Conservation (phyloP, 2,888 invertebrate species). For the Pedicia rivosa region DNA sequence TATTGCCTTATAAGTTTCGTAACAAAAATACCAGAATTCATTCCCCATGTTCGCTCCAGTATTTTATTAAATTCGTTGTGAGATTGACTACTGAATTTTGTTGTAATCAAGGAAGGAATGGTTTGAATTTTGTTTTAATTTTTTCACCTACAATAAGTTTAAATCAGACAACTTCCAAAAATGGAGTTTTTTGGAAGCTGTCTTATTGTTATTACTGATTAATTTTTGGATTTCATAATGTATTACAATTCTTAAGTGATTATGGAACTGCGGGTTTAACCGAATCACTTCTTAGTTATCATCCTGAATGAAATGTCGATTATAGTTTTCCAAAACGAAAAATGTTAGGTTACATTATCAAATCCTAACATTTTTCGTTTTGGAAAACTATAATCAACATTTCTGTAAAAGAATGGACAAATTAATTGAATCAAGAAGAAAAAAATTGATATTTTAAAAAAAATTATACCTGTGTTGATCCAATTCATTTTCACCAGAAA, state of each 20-base stretch:
- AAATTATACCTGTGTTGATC: constrained; percentile 41
- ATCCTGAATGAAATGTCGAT: no score
- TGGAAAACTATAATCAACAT: constrained; percentile 11
- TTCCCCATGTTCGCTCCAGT: constrained; percentile 9
- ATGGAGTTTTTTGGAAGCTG: no score
- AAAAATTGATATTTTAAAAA: background rate
- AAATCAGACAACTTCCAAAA: no score
- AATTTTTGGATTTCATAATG: constrained; percentile 34
- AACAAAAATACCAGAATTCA: constrained; percentile 9
- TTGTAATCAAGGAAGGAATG: no score
- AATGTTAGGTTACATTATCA: constrained; percentile 28
- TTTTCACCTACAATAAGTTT: no score
- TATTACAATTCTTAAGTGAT: constrained; percentile 47
- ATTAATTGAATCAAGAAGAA: background rate
- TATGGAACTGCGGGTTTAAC: constrained; percentile 37
- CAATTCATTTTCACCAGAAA: constrained; percentile 53
- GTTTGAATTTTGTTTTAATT: no score
- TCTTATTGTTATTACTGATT: background rate
- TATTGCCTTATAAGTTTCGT: no score
- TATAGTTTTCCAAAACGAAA: no score
- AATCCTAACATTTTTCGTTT: constrained; percentile 20
- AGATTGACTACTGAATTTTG: no score
- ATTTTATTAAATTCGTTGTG: no score
- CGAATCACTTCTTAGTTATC: constrained; percentile 31
- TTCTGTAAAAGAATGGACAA: no score